Evolutionary conservation across 1,140 invertebrate species (phyloP).

Genomic region (Meloidogyne hapla): DNA sequence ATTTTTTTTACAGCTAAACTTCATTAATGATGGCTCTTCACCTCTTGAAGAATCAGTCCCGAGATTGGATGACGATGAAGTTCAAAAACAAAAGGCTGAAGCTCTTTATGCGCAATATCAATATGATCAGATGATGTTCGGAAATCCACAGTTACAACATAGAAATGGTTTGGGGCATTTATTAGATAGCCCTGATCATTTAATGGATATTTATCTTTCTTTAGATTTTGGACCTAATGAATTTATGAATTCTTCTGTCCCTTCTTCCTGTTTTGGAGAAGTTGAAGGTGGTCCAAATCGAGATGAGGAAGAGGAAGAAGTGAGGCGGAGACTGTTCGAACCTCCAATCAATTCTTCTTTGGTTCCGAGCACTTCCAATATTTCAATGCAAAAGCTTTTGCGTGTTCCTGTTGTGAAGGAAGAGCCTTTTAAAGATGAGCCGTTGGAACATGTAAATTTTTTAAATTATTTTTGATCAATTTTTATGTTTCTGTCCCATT

Average conservation of each 20-base stretch:
- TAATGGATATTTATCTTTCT: neutral
- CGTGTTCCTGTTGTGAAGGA: neutral
- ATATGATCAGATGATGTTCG: conserved; percentile 14
- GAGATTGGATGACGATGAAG: conserved; percentile 20
- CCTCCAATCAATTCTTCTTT: neutral
- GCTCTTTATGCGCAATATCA: conserved; percentile 26
- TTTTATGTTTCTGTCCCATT: too few relatives aligned
- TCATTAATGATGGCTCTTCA: conserved; percentile 14
- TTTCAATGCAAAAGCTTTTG: neutral
- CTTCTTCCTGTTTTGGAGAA: neutral
- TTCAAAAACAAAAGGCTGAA: conserved; percentile 28
- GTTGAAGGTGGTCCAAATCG: neutral
- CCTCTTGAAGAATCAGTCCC: conserved; percentile 16
- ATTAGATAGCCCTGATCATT: neutral
- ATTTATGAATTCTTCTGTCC: neutral
- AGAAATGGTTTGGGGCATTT: conserved; percentile 1
- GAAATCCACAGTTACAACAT: neutral
- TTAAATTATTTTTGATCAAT: neutral
- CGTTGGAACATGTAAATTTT: conserved; percentile 19
- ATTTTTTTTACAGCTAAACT: conserved; percentile 13
- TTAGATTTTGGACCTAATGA: conserved; percentile 14
- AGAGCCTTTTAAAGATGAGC: conserved; percentile 12
- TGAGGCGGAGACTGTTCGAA: neutral
- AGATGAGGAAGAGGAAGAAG: neutral
- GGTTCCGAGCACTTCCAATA: conserved; percentile 15